Conservation (phyloP, 2,113 vertebrate genomes). For the Pelusios castaneus region DNA sequence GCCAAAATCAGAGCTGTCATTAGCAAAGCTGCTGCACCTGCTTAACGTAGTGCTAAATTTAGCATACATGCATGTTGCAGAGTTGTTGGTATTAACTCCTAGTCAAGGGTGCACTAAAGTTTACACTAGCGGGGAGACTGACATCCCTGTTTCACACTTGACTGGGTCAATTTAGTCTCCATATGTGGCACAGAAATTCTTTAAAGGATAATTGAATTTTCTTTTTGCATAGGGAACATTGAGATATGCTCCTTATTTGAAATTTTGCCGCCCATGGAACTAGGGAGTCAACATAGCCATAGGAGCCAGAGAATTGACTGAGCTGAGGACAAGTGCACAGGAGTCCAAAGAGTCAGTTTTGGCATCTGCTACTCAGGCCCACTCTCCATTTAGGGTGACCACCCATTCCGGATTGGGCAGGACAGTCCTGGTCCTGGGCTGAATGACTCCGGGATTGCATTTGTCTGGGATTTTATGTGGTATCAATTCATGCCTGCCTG, state of each 20-base stretch:
- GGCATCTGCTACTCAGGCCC: not conserved
- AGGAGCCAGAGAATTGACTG: not conserved
- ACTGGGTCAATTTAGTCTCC: not conserved
- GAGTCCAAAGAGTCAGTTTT: not conserved
- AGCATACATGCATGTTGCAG: not conserved
- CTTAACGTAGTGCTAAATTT: not conserved
- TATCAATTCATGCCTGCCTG: not conserved
- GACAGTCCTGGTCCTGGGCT: not conserved
- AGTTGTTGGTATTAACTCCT: not conserved
- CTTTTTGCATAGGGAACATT: not conserved
- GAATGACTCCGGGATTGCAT: not conserved
- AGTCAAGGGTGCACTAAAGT: not conserved
- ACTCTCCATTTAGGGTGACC: not conserved
- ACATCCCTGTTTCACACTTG: not conserved
- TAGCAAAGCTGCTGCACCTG: not conserved
- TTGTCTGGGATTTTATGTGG: not conserved
- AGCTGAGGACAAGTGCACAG: not conserved
- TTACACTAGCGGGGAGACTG: not conserved
- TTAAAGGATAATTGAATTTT: not conserved
- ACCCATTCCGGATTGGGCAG: not conserved
- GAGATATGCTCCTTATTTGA: not conserved
- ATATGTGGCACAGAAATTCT: not conserved
- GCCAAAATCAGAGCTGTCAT: not conserved
- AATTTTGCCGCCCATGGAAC: not conserved
- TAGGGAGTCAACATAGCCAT: rapidly evolving